Base-by-base conservation (phyloP, 1,140 invertebrate genomes). In the Ooceraea biroi region DNA sequence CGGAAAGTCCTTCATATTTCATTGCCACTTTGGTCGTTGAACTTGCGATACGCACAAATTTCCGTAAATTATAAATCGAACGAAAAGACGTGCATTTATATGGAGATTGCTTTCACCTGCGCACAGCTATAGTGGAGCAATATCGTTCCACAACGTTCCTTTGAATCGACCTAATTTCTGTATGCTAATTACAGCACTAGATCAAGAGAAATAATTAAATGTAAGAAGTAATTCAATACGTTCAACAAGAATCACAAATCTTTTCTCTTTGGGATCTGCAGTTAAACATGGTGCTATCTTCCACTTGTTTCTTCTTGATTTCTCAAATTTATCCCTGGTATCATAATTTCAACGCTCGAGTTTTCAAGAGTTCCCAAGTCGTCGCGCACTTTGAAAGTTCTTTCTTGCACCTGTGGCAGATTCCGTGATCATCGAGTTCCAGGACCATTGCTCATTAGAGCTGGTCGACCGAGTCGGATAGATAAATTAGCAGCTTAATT, bases 401-500 rank as follows among this genome's bases (percentile, higher is more conserved):
- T 86, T 86, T 77, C 71, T 76, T 48, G 55, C 86, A 83, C 85
- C 69, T 86, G 78, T 25, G 68, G 72, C 84, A 71, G 46, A 80
- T 88, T 82, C 41, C 55, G 57, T 36, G 73, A 68, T 83, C 82
- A 74, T 85, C 86, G 22, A 73, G 83, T 44, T 60, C 73, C 48
- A 61, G 48, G 66, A 61, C 66, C 55, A 74, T 80, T 87, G 86
- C 73, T 87, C 80, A 85, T 82, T 50, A 25, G 27, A 57, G 52
- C 57, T 17, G 72, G 27, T 63, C 66, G 68, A 57, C 72, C 84
- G 52, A 73, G 57, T 72, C 80, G 82, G 80, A 83, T 83, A 52
- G 78, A 87, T 83, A 86, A 86, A 87, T 87, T 86, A 66, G 48
- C 78, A 82, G 80, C 77, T 87, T 87, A 85, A 87, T 85, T 86